Conservation (phyloP, 2,797 vertebrate species). For the Remorina albescens region DNA sequence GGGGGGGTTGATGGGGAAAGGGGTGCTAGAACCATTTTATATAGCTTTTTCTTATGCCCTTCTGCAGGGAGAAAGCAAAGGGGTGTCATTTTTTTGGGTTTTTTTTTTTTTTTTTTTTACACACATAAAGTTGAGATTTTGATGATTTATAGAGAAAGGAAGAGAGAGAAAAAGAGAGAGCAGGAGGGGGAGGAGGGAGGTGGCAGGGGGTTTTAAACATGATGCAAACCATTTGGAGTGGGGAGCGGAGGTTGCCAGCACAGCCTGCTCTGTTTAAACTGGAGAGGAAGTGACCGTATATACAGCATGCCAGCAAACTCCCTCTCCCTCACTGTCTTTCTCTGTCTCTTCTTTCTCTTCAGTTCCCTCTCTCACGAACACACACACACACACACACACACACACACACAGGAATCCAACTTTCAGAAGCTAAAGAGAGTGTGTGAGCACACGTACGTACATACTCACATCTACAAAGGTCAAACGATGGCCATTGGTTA, state of each 20-base stretch:
- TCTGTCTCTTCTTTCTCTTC: slow-evolving; percentile 71
- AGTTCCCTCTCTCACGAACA: slow-evolving; percentile 31
- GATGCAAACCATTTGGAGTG: slow-evolving; percentile 99
- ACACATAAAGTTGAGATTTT: slow-evolving; percentile 87
- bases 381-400: slow-evolving; percentile 32
- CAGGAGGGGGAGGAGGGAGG: slow-evolving; percentile 77
- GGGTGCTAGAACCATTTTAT: slow-evolving; percentile 77
- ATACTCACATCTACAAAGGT: slow-evolving; percentile 79
- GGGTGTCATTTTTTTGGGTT: slow-evolving; percentile 58
- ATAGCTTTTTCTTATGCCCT: slow-evolving; percentile 80
- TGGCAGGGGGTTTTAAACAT: slow-evolving; percentile 94
- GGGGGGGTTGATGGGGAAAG: slow-evolving; percentile 72
- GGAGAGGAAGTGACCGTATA: slow-evolving; percentile 99
- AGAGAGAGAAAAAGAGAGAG: slow-evolving; percentile 75
- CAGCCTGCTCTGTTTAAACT: slow-evolving; percentile 99
- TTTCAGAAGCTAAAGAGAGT: slow-evolving; percentile 65
- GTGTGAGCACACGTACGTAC: slow-evolving; percentile 78
- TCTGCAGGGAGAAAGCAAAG: slow-evolving; percentile 67
- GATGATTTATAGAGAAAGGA: slow-evolving; percentile 89
- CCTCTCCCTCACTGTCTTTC: slow-evolving; percentile 77
- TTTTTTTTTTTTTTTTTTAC: slow-evolving; percentile 61
- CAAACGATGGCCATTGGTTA: slow-evolving; percentile 83
- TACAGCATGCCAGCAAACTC: slow-evolving; percentile 96
- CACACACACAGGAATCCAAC: slow-evolving; percentile 20
- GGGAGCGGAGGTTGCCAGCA: slow-evolving; percentile 95